Conservation (phyloP, 2,797 vertebrate genomes). For the Lepus oiostolus region DNA sequence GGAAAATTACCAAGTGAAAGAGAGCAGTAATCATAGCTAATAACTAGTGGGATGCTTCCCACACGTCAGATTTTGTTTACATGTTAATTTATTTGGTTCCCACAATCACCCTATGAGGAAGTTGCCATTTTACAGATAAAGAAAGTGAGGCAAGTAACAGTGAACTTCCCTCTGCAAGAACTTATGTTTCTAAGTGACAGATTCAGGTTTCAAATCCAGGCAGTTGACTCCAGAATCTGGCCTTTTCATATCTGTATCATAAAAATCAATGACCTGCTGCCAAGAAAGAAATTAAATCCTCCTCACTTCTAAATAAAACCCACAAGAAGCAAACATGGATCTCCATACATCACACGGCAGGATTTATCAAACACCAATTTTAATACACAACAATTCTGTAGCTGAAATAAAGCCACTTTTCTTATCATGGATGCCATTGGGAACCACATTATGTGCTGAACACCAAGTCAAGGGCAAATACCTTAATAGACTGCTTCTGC, state of each 20-base stretch:
- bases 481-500: neutral
- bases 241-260: neutral
- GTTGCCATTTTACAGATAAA: neutral
- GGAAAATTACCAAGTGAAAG: slow-evolving; percentile 22
- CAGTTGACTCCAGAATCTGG: slow-evolving; percentile 26
- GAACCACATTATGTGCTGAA: neutral
- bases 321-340: neutral
- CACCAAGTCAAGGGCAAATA: neutral
- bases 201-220: neutral
- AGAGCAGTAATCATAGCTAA: neutral
- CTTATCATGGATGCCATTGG: neutral
- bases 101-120: neutral
- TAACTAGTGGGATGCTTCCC: neutral
- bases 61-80: neutral
- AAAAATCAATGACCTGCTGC: neutral
- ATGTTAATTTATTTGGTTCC: neutral
- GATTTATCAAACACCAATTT: neutral
- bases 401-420: slow-evolving; percentile 4
- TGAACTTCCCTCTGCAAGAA: neutral
- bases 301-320: slow-evolving; percentile 5
- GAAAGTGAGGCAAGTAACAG: slow-evolving; percentile 46
- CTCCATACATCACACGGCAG: neutral
- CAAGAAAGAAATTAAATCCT: neutral
- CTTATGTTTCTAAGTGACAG: slow-evolving; percentile 1
- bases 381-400: neutral